Base-by-base conservation (phyloP, 2,113 vertebrate genomes). In the Cinclus cinclus region DNA sequence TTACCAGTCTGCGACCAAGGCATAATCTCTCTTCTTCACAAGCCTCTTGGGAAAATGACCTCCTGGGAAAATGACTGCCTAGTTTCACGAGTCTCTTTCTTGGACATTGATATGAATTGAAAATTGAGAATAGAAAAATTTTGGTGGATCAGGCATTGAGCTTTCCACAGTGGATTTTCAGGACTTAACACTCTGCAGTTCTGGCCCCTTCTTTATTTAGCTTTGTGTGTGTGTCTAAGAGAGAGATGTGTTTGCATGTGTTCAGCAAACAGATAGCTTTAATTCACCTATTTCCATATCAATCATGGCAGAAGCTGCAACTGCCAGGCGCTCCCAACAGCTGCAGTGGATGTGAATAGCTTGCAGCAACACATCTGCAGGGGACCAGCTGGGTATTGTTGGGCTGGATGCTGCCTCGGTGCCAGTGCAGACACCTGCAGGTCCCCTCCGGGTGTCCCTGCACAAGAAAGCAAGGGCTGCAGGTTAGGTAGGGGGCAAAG, bases 261-360 rank as follows among this genome's bases (percentile, higher is more conserved):
- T 71, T 71, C 67, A 68, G 52, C 63, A 62, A 53, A 79, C n/a
- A 62, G 27, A 52, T 2, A 91, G 42, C 31, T 63, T 76, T 71
- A 63, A 56, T 80, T 80, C 44, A 53, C 62, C 14, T 27, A 6
- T 60, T 92, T 84, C 91, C 74, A 35, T 41, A 77, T 23, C 3
- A 5, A 17, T 70, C 52, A 44, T 3, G 2, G 83, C 60, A 35
- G 41, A 52, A 41, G 46, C 50, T 70, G 56, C 56, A 49, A 47
- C 35, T 49, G 42, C 67, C 62, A 83, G 47, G 37, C 25, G 0
- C 31, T 44, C n/a, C n/a, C 0, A 0, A 28, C 8, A 17, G 60
- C 76, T 77, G 75, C 33, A 4, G 64, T 59, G 33, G 68, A 41
- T 39, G 22, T 16, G 89, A 55, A 79, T 18, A 20, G 39, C 77